Percentiles rank a stretch among this genome's conserved stretches.
Conservation (phyloP, 2,888 invertebrate genomes). For the Carcina quercana region DNA sequence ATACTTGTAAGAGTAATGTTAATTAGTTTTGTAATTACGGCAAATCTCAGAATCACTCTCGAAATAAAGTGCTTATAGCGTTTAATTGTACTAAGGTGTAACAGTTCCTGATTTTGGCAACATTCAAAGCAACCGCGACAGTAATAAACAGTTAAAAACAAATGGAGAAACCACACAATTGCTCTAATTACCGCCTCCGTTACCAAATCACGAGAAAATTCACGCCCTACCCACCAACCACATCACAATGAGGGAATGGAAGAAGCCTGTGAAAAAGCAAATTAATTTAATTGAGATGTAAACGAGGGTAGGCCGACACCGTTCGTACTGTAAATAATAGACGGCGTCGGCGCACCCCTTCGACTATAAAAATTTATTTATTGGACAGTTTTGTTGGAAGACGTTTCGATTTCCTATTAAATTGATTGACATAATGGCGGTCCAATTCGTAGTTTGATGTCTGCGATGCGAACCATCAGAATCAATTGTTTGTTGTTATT, state of each 20-base stretch:
- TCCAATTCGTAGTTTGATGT: no score
- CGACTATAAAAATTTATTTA: conserved; percentile 43
- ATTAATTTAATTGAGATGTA: conserved; percentile 72
- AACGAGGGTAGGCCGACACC: conserved; percentile 58
- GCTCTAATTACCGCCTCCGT: conserved; percentile 64
- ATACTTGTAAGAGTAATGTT: no score
- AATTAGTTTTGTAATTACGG: no score
- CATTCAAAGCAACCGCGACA: conserved; percentile 41
- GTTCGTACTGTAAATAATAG: conserved; percentile 50
- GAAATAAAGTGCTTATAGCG: no score
- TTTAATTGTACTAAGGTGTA: background rate
- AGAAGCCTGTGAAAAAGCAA: conserved; percentile 72
- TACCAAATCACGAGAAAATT: conserved; percentile 70
- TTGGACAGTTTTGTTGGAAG: conserved; percentile 18
- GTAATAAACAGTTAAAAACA: conserved; percentile 64
- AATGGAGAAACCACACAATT: conserved; percentile 64
- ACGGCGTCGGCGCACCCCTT: conserved; percentile 51
- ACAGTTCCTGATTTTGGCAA: conserved; percentile 33
- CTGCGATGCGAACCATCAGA: no score
- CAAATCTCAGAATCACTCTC: no score
- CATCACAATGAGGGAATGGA: conserved; percentile 62
- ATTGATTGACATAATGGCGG: conserved; percentile 5
- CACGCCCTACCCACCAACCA: conserved; percentile 57
- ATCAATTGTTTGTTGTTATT: no score
- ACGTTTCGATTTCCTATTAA: conserved; percentile 8